Evolutionary conservation across 2,113 vertebrate genomes (phyloP), one percentile per base, ranked within the genome.

Genomic region (Pseudolaguvia tuberculata): DNA sequence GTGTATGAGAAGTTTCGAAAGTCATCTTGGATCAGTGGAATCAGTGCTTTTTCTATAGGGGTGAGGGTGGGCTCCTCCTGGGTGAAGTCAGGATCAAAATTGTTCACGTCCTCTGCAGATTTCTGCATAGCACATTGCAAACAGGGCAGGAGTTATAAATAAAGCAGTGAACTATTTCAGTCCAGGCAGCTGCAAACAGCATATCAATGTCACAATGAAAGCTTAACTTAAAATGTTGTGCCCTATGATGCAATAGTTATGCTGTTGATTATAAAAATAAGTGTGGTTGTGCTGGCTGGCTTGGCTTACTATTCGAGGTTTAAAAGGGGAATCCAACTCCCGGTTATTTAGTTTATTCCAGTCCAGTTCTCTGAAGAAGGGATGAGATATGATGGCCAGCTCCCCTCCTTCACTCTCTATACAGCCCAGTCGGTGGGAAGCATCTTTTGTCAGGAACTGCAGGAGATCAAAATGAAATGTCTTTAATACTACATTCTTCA

Each of bases 11-110:
- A 99, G 91, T 95, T 89, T 84, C 89, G 89, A 73, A 99, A 99
- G 86, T 99, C 94, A 14, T 97, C 95, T 84, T 97, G 95, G 83
- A 94, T 96, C 87, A 95, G 90, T 0, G 93, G 91, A 79, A 98
- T 90, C 80, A 95, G 81, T 20, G 91, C 89, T 70, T 97, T 94
- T 79, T 98, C 97, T 1, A 98, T 94, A 21, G 96, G 96, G 0
- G 97, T 99, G 78, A 99, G 93, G 35, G 91, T 88, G 27, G 97
- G 95, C 83, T 98, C 96, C 79, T 99, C 97, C 81, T 94, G 94
- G 76, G 95, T 97, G 79, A 99, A 99, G 85, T 99, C 97, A 0
- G 95, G 95, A 86, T 99, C 97, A 77, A 99, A 99, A 87, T 99
- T 99, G 89, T 96, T 97, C 79, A 99, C 97, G 0, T 99, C 97